Percentiles rank a stretch among this genome's conserved stretches.
Evolutionary conservation across 2,113 vertebrate genomes (phyloP).

Genomic region (Acanthochromis polyacanthus): DNA sequence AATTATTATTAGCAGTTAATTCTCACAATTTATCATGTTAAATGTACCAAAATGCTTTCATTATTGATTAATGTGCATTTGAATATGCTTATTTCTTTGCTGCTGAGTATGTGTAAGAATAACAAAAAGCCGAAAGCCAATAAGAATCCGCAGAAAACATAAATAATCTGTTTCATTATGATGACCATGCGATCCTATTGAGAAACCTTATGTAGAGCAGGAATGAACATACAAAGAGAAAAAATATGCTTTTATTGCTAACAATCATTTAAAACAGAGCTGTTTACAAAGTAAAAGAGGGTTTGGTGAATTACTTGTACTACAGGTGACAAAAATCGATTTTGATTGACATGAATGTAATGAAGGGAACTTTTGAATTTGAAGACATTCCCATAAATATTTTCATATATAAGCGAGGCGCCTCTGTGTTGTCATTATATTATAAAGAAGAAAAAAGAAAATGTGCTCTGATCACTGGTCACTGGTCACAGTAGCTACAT

Average conservation of each 20-base stretch:
- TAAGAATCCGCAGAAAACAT: conserved; percentile 7
- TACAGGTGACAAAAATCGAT: conserved; percentile 11
- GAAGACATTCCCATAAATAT: conserved; percentile 79
- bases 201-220: background rate
- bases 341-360: conserved; percentile 74
- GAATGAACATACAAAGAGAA: background rate
- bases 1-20: background rate
- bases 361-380: conserved; percentile 53
- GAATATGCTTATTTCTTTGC: conserved; percentile 4
- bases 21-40: conserved; percentile 6
- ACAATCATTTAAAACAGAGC: conserved; percentile 37
- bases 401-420: conserved; percentile 65
- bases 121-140: background rate
- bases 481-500: too few relatives aligned
- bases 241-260: conserved; percentile 36
- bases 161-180: background rate
- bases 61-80: conserved; percentile 27
- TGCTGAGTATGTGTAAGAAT: background rate
- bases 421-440: conserved; percentile 34
- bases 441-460: background rate
- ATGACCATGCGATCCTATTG: background rate
- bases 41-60: conserved; percentile 12
- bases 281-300: conserved; percentile 32
- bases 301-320: conserved; percentile 9
- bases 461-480: background rate